Conservation (phyloP, 2,888 invertebrate genomes). For the Neocrepidodera transversa region DNA sequence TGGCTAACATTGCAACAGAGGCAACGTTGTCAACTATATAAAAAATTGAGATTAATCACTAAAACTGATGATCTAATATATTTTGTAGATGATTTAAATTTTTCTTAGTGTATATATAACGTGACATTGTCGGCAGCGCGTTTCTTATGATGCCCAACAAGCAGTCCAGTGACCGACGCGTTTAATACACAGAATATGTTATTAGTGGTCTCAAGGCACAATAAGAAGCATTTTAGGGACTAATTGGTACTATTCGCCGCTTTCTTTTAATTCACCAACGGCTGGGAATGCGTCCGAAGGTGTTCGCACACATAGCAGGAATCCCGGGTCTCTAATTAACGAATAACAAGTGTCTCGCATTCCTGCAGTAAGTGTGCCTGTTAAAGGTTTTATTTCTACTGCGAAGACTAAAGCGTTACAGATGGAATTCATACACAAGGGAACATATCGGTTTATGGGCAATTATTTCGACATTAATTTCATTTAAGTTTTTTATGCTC, state of each 20-base stretch:
- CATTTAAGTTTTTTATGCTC: too few species aligned
- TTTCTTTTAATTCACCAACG: conserved; percentile 45
- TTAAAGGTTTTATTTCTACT: conserved; percentile 18
- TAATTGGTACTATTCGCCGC: conserved; percentile 49
- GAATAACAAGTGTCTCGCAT: conserved; percentile 34
- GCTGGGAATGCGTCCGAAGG: conserved; percentile 52
- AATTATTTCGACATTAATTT: conserved; percentile 9
- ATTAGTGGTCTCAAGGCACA: conserved; percentile 47
- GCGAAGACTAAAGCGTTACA: conserved; percentile 7
- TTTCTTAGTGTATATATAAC: conserved; percentile 28
- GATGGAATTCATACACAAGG: conserved; percentile 19
- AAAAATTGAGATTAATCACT: too few species aligned
- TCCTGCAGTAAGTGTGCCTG: conserved; percentile 26
- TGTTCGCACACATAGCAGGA: conserved; percentile 42
- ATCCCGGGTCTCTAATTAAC: conserved; percentile 42
- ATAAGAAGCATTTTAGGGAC: conserved; percentile 42
- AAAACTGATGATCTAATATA: too few species aligned
- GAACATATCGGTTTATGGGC: conserved; percentile 14
- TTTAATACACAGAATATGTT: conserved; percentile 50
- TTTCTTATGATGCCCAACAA: conserved; percentile 40
- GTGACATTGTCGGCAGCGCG: conserved; percentile 39
- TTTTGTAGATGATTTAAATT: too few species aligned
- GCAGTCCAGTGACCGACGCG: conserved; percentile 50
- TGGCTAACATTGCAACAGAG: too few species aligned
- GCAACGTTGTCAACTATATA: too few species aligned